These are phyloP conservation scores for Elachura formosa DNA, from an alignment of 2,113 vertebrate genomes.

Conservation along the genomic window DNA sequence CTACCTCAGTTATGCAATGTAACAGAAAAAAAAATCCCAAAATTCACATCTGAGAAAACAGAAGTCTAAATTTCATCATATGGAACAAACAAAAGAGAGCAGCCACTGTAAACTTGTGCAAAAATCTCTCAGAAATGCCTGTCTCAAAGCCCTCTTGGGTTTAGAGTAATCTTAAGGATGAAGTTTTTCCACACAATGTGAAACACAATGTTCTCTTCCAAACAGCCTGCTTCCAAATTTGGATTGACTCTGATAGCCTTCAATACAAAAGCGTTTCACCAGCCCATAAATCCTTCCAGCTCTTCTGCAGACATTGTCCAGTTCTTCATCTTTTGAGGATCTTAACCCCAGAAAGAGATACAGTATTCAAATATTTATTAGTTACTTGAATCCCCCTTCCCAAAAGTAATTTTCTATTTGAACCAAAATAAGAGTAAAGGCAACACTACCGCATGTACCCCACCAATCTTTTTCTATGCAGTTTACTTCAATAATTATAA, in stretches of 20 bases:
- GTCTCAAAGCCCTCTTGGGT: background rate
- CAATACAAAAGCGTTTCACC: background rate
- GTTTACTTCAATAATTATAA: background rate
- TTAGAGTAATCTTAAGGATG: rapidly evolving
- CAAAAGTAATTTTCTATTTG: background rate
- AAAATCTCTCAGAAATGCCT: background rate
- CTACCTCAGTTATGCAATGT: background rate
- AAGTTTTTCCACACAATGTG: background rate
- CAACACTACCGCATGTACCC: background rate
- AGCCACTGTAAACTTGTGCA: background rate
- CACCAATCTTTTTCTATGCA: background rate
- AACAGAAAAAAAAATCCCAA: background rate
- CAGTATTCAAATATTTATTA: background rate
- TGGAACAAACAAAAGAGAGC: background rate
- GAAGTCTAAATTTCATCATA: background rate
- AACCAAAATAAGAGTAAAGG: background rate
- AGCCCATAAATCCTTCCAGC: background rate
- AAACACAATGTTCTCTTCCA: background rate
- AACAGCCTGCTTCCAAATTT: background rate
- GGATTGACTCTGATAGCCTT: background rate
- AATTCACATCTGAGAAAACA: background rate
- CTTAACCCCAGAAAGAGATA: background rate
- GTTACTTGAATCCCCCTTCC: background rate
- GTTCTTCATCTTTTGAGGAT: background rate
- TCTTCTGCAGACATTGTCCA: background rate